These are phyloP conservation scores for Poecilia picta DNA, from an alignment of 2,797 vertebrate genomes.

Conservation along the genomic window DNA sequence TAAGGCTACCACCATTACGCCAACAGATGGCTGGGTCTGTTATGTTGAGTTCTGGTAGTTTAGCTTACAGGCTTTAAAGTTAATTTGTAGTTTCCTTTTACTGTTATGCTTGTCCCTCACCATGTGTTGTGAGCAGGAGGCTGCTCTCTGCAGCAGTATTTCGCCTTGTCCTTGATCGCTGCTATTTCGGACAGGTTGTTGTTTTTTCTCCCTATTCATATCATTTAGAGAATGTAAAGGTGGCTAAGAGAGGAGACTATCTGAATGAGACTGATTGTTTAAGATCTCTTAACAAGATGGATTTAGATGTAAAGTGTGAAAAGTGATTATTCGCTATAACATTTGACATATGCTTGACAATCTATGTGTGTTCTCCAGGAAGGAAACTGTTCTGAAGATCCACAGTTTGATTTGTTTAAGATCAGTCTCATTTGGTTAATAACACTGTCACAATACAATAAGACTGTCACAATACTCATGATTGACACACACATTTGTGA, in stretches of 20 bases:
- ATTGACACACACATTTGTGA: too few relatives aligned
- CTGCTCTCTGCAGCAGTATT: constrained; percentile 31
- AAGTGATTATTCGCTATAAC: constrained; percentile 25
- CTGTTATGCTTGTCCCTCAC: constrained; percentile 40
- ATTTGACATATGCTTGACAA: constrained; percentile 41
- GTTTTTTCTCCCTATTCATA: constrained; percentile 51
- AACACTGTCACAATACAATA: too few relatives aligned
- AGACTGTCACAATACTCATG: too few relatives aligned
- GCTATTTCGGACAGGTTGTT: constrained; percentile 63
- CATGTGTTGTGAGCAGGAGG: constrained; percentile 42
- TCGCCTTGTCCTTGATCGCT: constrained; percentile 65
- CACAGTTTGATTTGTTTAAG: background rate
- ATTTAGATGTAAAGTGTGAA: constrained; percentile 29
- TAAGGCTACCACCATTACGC: constrained; percentile 37
- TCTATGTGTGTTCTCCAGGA: background rate
- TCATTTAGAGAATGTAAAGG: constrained; percentile 53
- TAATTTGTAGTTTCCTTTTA: constrained; percentile 62
- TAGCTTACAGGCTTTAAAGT: constrained; percentile 58
- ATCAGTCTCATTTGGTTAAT: background rate
- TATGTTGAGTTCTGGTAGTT: constrained; percentile 34
- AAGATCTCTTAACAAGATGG: constrained; percentile 40
- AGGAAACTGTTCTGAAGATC: background rate
- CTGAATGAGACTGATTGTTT: constrained; percentile 48
- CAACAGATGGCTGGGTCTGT: constrained; percentile 57
- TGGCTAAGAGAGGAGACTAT: constrained; percentile 44